phyloP scores from a whole-genome alignment of 53 echinoderm and acorn worm genomes.

The Holothuria scabra region DNA sequence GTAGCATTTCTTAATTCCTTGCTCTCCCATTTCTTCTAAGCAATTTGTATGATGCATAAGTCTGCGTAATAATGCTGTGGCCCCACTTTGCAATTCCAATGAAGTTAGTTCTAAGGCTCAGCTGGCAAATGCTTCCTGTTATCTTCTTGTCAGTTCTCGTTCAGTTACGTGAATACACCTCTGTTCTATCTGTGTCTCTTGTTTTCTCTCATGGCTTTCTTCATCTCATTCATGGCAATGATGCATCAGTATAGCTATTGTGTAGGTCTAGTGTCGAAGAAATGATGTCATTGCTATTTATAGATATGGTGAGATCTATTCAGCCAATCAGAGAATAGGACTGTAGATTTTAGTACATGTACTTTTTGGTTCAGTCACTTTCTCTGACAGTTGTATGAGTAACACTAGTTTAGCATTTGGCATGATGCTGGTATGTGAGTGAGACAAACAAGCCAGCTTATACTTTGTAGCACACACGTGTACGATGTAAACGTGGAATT shows the following conservation, averaged over 20 bases:
- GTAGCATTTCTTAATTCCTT: too few relatives aligned
- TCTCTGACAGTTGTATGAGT: too few relatives aligned
- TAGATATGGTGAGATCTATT: conserved; percentile 23
- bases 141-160: conserved; percentile 5
- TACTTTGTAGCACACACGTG: too few relatives aligned
- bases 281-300: conserved; percentile 27
- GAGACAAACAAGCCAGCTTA: too few relatives aligned
- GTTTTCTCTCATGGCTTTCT: conserved; percentile 2
- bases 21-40: too few relatives aligned
- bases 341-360: conserved; percentile 11
- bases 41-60: too few relatives aligned
- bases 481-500: too few relatives aligned
- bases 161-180: background rate
- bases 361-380: conserved; percentile 6
- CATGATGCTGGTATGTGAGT: too few relatives aligned
- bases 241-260: conserved; percentile 8
- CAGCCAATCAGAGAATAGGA: conserved; percentile 18
- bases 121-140: conserved; percentile 3
- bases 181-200: background rate
- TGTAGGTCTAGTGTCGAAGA: background rate
- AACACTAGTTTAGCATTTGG: too few relatives aligned
- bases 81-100: conserved; percentile 32
- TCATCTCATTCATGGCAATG: conserved; percentile 4
- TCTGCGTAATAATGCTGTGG: background rate
- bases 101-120: conserved; percentile 11